Percentiles rank a stretch among this genome's conserved stretches.
Evolutionary conservation across 2,888 invertebrate species (phyloP).

Genomic region (Thecocarcelia acutangulata): DNA sequence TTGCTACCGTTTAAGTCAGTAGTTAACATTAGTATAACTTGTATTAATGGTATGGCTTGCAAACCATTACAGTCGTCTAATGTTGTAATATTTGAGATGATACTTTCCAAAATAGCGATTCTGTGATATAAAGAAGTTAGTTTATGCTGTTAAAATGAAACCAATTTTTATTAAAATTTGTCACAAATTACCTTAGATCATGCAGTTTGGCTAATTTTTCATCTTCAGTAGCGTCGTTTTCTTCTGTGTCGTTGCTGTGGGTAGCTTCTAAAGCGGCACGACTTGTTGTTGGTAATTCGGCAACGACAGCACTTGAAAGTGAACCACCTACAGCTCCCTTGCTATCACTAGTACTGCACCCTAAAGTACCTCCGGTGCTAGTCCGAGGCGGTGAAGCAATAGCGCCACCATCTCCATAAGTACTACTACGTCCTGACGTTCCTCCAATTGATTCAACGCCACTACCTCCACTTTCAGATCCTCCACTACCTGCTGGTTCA

Average conservation of each 20-base stretch:
- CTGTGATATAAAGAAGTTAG: conserved; percentile 70
- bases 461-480: conserved; percentile 95
- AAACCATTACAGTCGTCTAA: conserved; percentile 90
- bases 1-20: conserved; percentile 93
- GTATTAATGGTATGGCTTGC: conserved; percentile 94
- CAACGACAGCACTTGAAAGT: conserved; percentile 70
- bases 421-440: conserved; percentile 96
- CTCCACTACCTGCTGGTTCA: conserved; percentile 87
- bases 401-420: conserved; percentile 87
- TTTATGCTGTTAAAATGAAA: too few relatives aligned
- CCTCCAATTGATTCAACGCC: conserved; percentile 95
- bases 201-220: conserved; percentile 80
- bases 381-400: conserved; percentile 79
- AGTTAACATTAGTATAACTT: conserved; percentile 94
- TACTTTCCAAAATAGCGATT: conserved; percentile 86
- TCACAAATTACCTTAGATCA: conserved; percentile 76
- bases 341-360: conserved; percentile 69
- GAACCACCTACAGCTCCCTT: conserved; percentile 71
- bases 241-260: conserved; percentile 74
- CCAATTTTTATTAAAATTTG: too few relatives aligned
- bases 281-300: conserved; percentile 72
- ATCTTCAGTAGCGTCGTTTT: conserved; percentile 77
- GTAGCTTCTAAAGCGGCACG: conserved; percentile 70
- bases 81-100: conserved; percentile 89
- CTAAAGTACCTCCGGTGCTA: conserved; percentile 64